These are phyloP conservation scores for Anabacerthia variegaticeps DNA, from an alignment of 2,797 vertebrate species.

Conservation along the genomic window DNA sequence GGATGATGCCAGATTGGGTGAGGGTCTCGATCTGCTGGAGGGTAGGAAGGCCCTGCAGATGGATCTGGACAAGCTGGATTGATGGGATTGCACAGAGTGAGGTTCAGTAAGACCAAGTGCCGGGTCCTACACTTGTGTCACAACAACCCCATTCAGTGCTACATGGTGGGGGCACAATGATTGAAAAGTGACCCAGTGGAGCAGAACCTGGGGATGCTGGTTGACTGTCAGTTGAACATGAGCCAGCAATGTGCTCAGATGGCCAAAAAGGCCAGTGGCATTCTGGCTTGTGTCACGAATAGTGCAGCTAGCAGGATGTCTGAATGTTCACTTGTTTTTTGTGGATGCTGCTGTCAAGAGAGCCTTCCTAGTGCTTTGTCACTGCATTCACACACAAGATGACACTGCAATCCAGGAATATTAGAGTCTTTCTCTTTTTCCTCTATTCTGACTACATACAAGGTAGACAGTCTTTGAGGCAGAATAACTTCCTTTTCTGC, in stretches of 20 bases:
- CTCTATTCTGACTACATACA: background rate
- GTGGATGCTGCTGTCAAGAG: background rate
- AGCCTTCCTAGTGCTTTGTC: background rate
- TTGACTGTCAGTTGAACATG: background rate
- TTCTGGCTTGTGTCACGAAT: background rate
- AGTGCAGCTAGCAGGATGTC: background rate
- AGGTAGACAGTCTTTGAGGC: background rate
- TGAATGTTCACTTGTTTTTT: background rate
- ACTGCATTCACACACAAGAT: background rate
- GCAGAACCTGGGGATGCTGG: background rate
- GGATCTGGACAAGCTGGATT: background rate
- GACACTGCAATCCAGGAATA: background rate
- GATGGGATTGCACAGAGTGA: too few species aligned
- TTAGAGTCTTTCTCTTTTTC: background rate
- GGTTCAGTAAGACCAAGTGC: background rate
- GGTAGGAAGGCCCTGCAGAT: background rate
- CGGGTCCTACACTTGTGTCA: fast-evolving
- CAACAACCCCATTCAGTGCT: background rate
- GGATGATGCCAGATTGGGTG: background rate
- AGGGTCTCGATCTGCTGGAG: fast-evolving
- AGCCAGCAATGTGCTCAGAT: background rate
- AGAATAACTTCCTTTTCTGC: background rate
- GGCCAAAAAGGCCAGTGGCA: background rate
- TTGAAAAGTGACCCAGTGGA: background rate
- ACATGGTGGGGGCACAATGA: too few species aligned